Conservation (phyloP, 2,797 vertebrate genomes). For the Takifugu rubripes region DNA sequence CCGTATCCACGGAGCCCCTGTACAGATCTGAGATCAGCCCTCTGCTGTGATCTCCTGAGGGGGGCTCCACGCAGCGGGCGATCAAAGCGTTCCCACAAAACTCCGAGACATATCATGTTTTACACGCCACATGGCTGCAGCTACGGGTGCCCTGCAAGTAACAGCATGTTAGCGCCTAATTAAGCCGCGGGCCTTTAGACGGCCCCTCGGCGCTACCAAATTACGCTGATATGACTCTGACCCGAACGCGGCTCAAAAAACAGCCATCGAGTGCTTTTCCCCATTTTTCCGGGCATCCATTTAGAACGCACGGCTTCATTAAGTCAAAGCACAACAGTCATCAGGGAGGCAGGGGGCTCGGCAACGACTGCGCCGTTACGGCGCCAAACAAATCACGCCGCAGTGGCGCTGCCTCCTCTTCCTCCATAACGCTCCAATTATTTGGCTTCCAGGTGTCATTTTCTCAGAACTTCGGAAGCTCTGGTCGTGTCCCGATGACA, state of each 20-base stretch:
- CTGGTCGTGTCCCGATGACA: no score
- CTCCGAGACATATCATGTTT: slow-evolving; percentile 26
- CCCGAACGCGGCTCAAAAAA: slow-evolving; percentile 9
- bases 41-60: slow-evolving; percentile 40
- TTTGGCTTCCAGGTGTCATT: background rate
- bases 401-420: background rate
- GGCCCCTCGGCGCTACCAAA: slow-evolving; percentile 13
- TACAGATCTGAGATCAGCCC: slow-evolving; percentile 22
- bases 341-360: slow-evolving; percentile 3
- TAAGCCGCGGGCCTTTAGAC: slow-evolving; percentile 21
- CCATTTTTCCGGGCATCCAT: background rate
- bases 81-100: slow-evolving; percentile 46
- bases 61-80: slow-evolving; percentile 21
- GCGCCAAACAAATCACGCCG: background rate
- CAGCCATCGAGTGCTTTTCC: background rate
- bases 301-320: slow-evolving; percentile 2
- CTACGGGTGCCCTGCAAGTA: slow-evolving; percentile 18
- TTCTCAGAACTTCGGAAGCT: background rate
- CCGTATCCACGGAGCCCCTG: no score
- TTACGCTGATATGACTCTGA: slow-evolving; percentile 14
- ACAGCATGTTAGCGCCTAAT: slow-evolving; percentile 21
- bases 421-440: background rate
- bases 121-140: slow-evolving; percentile 20
- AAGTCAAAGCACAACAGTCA: slow-evolving; percentile 7
- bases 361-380: background rate